Evolutionary conservation across 2,888 invertebrate genomes (phyloP).

Genomic region (Lingula anatina): DNA sequence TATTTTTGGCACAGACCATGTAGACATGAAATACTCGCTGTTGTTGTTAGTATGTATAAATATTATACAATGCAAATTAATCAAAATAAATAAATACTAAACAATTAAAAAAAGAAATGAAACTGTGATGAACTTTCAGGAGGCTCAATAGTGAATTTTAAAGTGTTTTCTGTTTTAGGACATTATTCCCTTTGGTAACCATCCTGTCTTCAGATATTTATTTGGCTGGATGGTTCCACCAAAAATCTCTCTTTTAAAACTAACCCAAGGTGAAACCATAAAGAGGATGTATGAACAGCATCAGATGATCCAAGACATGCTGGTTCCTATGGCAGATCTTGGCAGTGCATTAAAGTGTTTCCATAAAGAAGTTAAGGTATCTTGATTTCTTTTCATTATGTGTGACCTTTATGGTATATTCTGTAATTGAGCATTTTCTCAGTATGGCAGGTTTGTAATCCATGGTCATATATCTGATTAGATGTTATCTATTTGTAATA

Average conservation of each 20-base stretch:
- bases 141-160: no score
- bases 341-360: slow-evolving; percentile 63
- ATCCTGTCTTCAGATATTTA: slow-evolving; percentile 65
- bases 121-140: no score
- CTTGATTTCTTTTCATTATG: slow-evolving; percentile 8
- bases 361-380: slow-evolving; percentile 64
- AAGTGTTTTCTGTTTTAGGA: slow-evolving; percentile 61
- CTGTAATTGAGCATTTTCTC: no score
- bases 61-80: no score
- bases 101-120: no score
- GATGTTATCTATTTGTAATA: no score
- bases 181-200: slow-evolving; percentile 78
- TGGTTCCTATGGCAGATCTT: slow-evolving; percentile 65
- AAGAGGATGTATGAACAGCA: slow-evolving; percentile 69
- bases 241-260: slow-evolving; percentile 73
- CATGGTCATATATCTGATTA: no score
- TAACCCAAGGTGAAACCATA: slow-evolving; percentile 68
- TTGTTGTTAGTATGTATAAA: no score
- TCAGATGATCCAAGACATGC: slow-evolving; percentile 76
- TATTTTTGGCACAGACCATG: no score
- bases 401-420: background rate
- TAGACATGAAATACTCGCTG: no score
- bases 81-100: no score
- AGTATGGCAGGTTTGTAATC: no score
- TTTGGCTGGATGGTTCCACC: slow-evolving; percentile 81